Base-by-base conservation (phyloP, 1,140 invertebrate species). In the Euura saliciscinereae region DNA sequence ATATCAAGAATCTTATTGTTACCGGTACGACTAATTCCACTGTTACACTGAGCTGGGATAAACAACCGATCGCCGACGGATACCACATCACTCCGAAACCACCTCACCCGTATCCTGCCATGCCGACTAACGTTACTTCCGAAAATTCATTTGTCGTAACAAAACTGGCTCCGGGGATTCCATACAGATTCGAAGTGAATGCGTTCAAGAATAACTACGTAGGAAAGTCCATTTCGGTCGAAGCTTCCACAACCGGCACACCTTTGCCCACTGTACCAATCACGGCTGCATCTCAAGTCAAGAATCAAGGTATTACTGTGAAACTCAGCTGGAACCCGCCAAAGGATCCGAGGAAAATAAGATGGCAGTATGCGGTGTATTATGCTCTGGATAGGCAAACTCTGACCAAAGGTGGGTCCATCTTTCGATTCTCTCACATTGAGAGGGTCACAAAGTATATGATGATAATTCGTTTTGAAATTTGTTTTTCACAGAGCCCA, bases 361-460 rank as follows among this genome's bases (percentile, higher is more conserved):
- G 89, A 45, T 91, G 91, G 89, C 79, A 88, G 4, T 93, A 94
- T 79, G 92, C 92, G 43, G 87, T 94, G 43, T 90, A 92, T 84
- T 92, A 92, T 78, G 90, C 88, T 0, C 79, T 87, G 0, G 87
- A 83, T 7, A 86, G 86, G 74, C 76, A 81, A 4, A 82, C 89
- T 13, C 76, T 91, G 8, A 88, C 89, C 43, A 80, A 88, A 84
- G 82, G 89, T 90, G 79, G 80, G 67, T 76, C 70, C 1, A 64
- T 59, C 76, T 76, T 71, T 45, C 44, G 73, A 59, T 69, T 44
- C n/a, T 28, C 28, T 28, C 28, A 28, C 28, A 28, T 28, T 28
- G 28, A 28, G 28, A 28, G 28, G 28, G 28, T 28, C 45, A 44
- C 4, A 11, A 66, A 42, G 43, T 28, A 44, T 10, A 13, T 73